phyloP scores from a whole-genome alignment of 2,113 vertebrate genomes.

The Brachionichthys hirsutus region DNA sequence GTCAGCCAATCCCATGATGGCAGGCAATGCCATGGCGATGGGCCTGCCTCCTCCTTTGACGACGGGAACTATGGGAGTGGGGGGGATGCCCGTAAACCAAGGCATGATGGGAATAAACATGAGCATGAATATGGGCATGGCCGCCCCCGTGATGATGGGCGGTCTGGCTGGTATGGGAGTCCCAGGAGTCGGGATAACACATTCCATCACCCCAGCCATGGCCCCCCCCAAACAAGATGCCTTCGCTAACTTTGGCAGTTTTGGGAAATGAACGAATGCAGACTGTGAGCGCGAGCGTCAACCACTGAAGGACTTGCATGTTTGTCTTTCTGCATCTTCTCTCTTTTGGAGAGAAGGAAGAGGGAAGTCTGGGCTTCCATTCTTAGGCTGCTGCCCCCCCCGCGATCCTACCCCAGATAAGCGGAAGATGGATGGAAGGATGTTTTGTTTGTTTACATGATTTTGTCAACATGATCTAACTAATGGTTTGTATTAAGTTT shows the following conservation, averaged over 20 bases:
- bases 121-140: constrained; percentile 80
- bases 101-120: constrained; percentile 88
- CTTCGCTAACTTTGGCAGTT: constrained; percentile 98
- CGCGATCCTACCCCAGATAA: too few relatives aligned
- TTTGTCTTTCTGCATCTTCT: constrained; percentile 45
- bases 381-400: too few relatives aligned
- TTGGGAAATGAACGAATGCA: constrained; percentile 86
- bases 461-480: background rate
- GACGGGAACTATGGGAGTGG: constrained; percentile 81
- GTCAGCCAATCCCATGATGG: constrained; percentile 78
- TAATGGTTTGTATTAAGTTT: too few relatives aligned
- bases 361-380: too few relatives aligned
- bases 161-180: constrained; percentile 73
- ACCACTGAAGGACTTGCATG: constrained; percentile 59
- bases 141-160: constrained; percentile 76
- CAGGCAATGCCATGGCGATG: constrained; percentile 76
- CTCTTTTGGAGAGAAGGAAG: constrained; percentile 27
- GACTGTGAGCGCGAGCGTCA: constrained; percentile 14
- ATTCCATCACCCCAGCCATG: constrained; percentile 70
- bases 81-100: constrained; percentile 79
- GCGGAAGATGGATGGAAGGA: too few relatives aligned
- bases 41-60: constrained; percentile 83
- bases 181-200: constrained; percentile 71
- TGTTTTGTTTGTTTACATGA: background rate
- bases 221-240: constrained; percentile 96